These are phyloP conservation scores for Pterophyllum scalare DNA, from an alignment of 2,113 vertebrate species.

Conservation along the genomic window DNA sequence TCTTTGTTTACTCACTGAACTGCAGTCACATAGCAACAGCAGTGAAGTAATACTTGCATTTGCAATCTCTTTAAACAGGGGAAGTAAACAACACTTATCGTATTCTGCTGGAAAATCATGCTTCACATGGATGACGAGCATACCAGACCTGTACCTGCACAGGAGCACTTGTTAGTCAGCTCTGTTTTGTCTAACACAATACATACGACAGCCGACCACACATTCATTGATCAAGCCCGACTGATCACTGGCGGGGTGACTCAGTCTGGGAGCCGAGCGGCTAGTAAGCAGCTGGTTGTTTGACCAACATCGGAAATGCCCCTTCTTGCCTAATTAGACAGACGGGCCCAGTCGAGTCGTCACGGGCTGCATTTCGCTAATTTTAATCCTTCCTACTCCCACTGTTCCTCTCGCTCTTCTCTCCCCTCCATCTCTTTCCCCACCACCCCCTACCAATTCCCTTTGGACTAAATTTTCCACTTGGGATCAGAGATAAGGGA, in stretches of 20 bases:
- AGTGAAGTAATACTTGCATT: background rate
- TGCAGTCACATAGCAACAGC: background rate
- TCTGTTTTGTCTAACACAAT: background rate
- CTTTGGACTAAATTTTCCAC: conserved; percentile 66
- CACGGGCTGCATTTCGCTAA: conserved; percentile 59
- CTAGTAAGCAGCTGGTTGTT: background rate
- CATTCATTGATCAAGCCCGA: background rate
- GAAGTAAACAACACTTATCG: background rate
- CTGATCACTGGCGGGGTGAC: background rate
- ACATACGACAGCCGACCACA: background rate
- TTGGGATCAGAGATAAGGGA: conserved; percentile 70
- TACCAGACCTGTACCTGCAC: background rate
- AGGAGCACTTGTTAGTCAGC: background rate
- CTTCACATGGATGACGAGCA: background rate
- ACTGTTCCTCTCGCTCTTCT: conserved; percentile 15
- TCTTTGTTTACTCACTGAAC: background rate
- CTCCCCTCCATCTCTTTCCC: conserved; percentile 23
- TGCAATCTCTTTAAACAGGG: background rate
- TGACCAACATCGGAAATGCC: conserved; percentile 61
- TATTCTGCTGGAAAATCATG: background rate
- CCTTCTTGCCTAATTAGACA: conserved; percentile 61
- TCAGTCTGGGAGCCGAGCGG: background rate
- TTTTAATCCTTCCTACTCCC: conserved; percentile 59
- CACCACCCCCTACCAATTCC: conserved; percentile 5
- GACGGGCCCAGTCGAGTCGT: conserved; percentile 39